These are phyloP conservation scores for Drosophila pruinosa DNA, from an alignment of 1,140 invertebrate genomes.

Conservation along the genomic window DNA sequence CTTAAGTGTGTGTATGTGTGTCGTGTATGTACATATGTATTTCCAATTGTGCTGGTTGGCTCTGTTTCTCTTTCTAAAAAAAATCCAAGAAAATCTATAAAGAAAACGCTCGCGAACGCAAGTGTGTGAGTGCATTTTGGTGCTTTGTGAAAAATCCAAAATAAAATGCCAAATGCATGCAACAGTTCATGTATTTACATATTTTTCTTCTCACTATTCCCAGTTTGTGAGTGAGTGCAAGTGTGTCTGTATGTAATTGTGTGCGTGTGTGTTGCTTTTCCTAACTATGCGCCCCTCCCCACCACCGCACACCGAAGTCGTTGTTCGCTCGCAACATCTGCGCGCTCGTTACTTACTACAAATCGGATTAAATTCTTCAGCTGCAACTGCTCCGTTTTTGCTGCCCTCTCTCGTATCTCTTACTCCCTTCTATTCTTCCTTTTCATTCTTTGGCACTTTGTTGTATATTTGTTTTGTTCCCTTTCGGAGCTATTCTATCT, in stretches of 20 bases:
- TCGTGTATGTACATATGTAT: constrained; percentile 51
- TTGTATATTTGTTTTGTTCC: constrained; percentile 15
- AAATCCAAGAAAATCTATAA: constrained; percentile 54
- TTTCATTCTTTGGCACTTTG: constrained; percentile 5
- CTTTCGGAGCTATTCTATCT: not conserved
- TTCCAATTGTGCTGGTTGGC: constrained; percentile 64
- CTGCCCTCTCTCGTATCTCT: not conserved
- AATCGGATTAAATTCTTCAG: constrained; percentile 63
- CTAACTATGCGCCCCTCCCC: constrained; percentile 36
- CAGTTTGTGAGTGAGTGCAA: constrained; percentile 16
- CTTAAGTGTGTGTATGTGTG: constrained; percentile 34
- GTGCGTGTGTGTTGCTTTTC: constrained; percentile 47
- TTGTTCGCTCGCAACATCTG: constrained; percentile 41
- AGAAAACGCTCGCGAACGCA: constrained; percentile 44
- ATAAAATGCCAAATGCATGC: constrained; percentile 48
- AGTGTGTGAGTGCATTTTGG: constrained; percentile 44
- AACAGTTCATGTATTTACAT: constrained; percentile 61
- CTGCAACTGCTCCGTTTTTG: constrained; percentile 40
- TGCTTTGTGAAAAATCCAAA: constrained; percentile 45
- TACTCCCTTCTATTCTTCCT: constrained; percentile 1
- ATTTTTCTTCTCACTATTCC: constrained; percentile 48
- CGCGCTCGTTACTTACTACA: constrained; percentile 54
- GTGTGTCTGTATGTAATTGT: constrained; percentile 34
- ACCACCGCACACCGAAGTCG: constrained; percentile 13
- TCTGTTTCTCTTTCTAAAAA: constrained; percentile 55